phyloP scores from a whole-genome alignment of 2,888 invertebrate genomes.

The Actias luna region DNA sequence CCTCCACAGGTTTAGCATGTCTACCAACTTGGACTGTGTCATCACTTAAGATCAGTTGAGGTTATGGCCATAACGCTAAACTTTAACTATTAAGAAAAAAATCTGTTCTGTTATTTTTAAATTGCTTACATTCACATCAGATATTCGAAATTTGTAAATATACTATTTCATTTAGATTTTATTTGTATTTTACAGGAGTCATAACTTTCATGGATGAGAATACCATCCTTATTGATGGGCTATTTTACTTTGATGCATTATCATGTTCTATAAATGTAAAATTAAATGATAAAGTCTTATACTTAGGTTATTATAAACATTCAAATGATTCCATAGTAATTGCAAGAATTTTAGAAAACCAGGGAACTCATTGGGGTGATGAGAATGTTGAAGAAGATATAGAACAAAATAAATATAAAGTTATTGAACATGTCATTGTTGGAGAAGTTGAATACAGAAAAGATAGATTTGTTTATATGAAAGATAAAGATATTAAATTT shows the following conservation, averaged over 20 bases:
- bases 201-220: slow-evolving; percentile 80
- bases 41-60: too few species aligned
- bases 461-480: slow-evolving; percentile 67
- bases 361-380: slow-evolving; percentile 77
- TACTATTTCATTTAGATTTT: neutral
- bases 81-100: too few species aligned
- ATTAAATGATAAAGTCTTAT: slow-evolving; percentile 80
- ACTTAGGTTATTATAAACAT: slow-evolving; percentile 78
- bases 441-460: slow-evolving; percentile 57
- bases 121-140: too few species aligned
- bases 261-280: slow-evolving; percentile 55
- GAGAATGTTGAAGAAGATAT: slow-evolving; percentile 51
- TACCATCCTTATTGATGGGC: slow-evolving; percentile 83
- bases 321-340: slow-evolving; percentile 71
- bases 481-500: slow-evolving; percentile 80
- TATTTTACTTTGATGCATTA: slow-evolving; percentile 75
- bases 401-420: slow-evolving; percentile 51
- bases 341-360: slow-evolving; percentile 80
- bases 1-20: too few species aligned
- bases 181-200: slow-evolving; percentile 65
- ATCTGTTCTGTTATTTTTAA: too few species aligned
- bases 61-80: too few species aligned
- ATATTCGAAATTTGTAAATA: too few species aligned
- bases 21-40: too few species aligned
- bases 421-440: slow-evolving; percentile 62